Base-by-base conservation (phyloP, 2,888 invertebrate species). In the Sesamia inferens region DNA sequence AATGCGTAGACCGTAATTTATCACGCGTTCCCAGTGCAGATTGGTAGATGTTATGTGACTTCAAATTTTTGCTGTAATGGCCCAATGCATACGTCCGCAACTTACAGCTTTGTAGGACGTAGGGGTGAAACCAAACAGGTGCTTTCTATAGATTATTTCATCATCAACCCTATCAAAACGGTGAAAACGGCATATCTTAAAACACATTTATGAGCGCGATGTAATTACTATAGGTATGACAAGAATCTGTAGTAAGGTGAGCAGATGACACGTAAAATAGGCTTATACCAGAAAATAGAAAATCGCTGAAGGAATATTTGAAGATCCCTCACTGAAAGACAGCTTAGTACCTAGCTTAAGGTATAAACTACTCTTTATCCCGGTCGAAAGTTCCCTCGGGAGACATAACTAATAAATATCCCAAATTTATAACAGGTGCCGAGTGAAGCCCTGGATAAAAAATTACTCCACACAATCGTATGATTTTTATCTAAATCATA, bases 381-480 rank as follows among this genome's bases (percentile, higher is more conserved):
- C 74, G 68, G 70, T 64, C 39, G 75, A 83, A 79, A 85, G 70
- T 76, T 85, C 83, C 79, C 77, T 11, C 61, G 83, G 74, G 83
- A 71, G 72, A 71, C 74, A 84, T 79, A 85, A 73, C 79, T 84
- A 83, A 82, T 85, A 85, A 75, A 85, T 79, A 85, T 85, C 74
- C 73, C 39, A 74, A 85, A 84, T 85, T 85, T 85, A 85, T 85
- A 75, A 78, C 70, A 75, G 48, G 64, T 77, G 78, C 70, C 75
- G 70, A 75, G 71, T 73, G 58, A 69, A 72, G 62, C 61, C 82
- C 57, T 54, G 61, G 55, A 76, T 82, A 82, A 85, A 83, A 81
- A 85, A 78, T 63, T 67, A 68, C 82, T 71, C 51, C 74, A 72
- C 68, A 71, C 71, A 82, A 70, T 70, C 73, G 65, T 74, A 72